Evolutionary conservation across 1,140 invertebrate species (phyloP).

Genomic region (Bathynomus jamesi): DNA sequence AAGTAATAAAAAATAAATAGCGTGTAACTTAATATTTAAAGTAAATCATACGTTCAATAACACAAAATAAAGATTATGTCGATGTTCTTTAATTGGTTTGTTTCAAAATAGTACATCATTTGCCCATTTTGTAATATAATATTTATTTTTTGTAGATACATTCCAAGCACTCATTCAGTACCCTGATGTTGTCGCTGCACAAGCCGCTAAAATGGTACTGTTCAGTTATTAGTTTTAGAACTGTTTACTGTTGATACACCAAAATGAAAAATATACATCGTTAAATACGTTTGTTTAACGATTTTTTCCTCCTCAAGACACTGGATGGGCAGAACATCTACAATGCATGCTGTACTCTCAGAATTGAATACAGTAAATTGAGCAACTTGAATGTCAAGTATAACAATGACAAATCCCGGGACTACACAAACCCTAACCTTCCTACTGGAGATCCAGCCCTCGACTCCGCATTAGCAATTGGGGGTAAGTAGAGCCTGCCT

Average conservation of each 20-base stretch:
- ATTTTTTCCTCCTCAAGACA: no score
- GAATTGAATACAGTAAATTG: conserved; percentile 98
- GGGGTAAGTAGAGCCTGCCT: conserved; percentile 38
- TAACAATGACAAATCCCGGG: conserved; percentile 98
- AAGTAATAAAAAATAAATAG: no score
- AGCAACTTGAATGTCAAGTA: conserved; percentile 96
- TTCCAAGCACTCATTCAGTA: conserved; percentile 99
- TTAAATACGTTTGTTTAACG: conserved; percentile 31
- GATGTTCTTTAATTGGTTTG: no score
- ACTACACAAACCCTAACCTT: conserved; percentile 95
- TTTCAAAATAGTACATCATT: no score
- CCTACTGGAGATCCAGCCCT: conserved; percentile 78
- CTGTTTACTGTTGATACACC: no score
- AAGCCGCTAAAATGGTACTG: conserved; percentile 89
- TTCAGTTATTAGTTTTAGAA: not conserved
- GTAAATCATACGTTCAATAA: no score
- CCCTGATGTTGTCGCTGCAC: conserved; percentile 88
- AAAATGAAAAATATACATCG: not conserved
- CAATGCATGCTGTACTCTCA: conserved; percentile 97
- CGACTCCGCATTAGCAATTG: conserved; percentile 54
- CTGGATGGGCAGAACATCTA: conserved; percentile 98
- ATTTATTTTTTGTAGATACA: conserved; percentile 66
- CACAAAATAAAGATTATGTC: no score
- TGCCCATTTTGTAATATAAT: no score
- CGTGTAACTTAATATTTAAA: no score